These are phyloP conservation scores for Trichogramma pretiosum DNA, from an alignment of 1,140 invertebrate genomes.

Conservation along the genomic window DNA sequence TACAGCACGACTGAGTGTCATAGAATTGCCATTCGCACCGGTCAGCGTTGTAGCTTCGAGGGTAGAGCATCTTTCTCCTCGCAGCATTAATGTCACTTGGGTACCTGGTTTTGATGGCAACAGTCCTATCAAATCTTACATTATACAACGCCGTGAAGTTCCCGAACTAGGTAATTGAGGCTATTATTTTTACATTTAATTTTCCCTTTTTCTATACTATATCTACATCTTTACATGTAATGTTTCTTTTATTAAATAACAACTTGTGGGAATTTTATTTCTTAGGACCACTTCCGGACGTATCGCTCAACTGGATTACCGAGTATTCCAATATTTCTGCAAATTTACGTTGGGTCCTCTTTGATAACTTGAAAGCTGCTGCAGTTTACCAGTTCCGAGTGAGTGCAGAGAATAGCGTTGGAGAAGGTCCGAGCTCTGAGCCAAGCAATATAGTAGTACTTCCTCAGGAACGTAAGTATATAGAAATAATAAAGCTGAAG, in stretches of 20 bases:
- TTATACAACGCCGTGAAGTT: slow-evolving; percentile 83
- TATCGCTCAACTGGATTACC: slow-evolving; percentile 78
- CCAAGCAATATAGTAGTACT: slow-evolving; percentile 79
- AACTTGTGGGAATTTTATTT: too few relatives aligned
- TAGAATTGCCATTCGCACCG: slow-evolving; percentile 89
- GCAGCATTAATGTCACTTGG: slow-evolving; percentile 84
- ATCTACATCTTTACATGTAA: neutral
- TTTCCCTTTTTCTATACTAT: neutral
- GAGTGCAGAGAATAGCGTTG: slow-evolving; percentile 89
- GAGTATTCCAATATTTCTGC: slow-evolving; percentile 80
- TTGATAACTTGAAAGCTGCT: slow-evolving; percentile 85
- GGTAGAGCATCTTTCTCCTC: slow-evolving; percentile 47
- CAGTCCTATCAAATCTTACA: slow-evolving; percentile 86
- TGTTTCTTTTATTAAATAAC: too few relatives aligned
- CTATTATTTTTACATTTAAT: neutral
- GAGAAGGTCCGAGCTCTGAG: slow-evolving; percentile 82
- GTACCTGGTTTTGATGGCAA: slow-evolving; percentile 94
- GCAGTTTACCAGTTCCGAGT: slow-evolving; percentile 93
- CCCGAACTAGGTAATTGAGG: slow-evolving; percentile 68
- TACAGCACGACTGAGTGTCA: slow-evolving; percentile 73
- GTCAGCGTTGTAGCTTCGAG: slow-evolving; percentile 72
- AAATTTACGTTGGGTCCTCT: slow-evolving; percentile 65
- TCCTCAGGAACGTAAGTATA: slow-evolving; percentile 80
- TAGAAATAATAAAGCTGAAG: too few relatives aligned
- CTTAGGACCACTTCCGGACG: slow-evolving; percentile 70